phyloP scores from a whole-genome alignment of 2,797 vertebrate genomes.

The Peromyscus eremicus region DNA sequence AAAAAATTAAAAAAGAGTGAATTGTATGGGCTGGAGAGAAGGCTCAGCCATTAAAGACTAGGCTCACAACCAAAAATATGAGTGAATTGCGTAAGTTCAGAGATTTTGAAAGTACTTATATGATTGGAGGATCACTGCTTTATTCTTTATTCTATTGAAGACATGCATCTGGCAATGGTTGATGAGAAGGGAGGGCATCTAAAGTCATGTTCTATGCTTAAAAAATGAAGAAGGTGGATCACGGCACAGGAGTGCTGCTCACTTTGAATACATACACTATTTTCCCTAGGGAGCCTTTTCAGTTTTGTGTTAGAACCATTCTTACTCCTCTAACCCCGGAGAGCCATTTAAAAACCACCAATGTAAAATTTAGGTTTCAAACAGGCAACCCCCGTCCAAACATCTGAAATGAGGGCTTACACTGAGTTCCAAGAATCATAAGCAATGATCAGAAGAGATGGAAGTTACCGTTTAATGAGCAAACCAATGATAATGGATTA shows the following conservation, averaged over 20 bases:
- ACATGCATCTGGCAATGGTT: conserved; percentile 22
- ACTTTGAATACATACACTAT: not conserved
- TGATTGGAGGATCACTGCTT: conserved; percentile 5
- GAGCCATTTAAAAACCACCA: conserved; percentile 10
- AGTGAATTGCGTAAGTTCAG: not conserved
- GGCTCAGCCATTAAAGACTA: not conserved
- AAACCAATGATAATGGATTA: not conserved
- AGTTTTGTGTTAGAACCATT: not conserved
- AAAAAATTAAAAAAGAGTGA: not conserved
- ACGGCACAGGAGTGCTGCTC: not conserved
- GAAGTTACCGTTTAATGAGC: conserved; percentile 41
- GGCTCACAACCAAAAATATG: not conserved
- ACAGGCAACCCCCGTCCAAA: not conserved
- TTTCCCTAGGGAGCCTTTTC: not conserved
- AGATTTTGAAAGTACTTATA: conserved; percentile 34
- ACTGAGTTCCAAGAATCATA: conserved; percentile 58
- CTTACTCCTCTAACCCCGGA: not conserved
- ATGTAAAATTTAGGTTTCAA: conserved; percentile 58
- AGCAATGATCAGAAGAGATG: conserved; percentile 41
- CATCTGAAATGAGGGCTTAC: conserved; percentile 49
- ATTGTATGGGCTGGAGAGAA: not conserved
- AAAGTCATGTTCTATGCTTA: conserved; percentile 2
- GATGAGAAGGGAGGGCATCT: not conserved
- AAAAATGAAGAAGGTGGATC: conserved; percentile 27
- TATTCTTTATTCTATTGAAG: conserved; percentile 38